Evolutionary conservation across 2,797 vertebrate species (phyloP).

Genomic region (Chaunax sp.): DNA sequence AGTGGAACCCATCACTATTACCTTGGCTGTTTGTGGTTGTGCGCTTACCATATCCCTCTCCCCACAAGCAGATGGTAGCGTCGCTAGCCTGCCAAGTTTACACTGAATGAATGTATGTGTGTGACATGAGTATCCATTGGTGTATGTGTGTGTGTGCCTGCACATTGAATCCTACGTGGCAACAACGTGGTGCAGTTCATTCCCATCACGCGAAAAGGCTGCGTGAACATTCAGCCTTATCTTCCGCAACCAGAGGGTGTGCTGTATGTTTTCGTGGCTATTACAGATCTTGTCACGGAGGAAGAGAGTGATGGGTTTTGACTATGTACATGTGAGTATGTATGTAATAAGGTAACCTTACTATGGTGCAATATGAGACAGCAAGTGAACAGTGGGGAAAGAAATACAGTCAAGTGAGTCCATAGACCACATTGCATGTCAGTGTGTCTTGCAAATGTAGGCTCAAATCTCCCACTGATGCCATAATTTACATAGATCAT

Average conservation of each 20-base stretch:
- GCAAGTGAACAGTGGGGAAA: slow-evolving; percentile 41
- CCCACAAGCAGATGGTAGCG: slow-evolving; percentile 80
- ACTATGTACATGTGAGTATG: slow-evolving; percentile 53
- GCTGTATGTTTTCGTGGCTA: slow-evolving; percentile 33
- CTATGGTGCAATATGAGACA: slow-evolving; percentile 32
- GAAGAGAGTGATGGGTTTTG: slow-evolving; percentile 44
- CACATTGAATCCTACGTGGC: slow-evolving; percentile 63
- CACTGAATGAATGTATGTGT: slow-evolving; percentile 58
- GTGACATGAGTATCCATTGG: slow-evolving; percentile 51
- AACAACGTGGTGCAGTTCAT: slow-evolving; percentile 62
- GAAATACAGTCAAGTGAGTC: slow-evolving; percentile 39
- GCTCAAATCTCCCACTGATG: slow-evolving; percentile 34
- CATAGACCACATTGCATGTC: slow-evolving; percentile 64
- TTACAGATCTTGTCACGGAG: slow-evolving; percentile 49
- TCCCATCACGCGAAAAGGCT: slow-evolving; percentile 53
- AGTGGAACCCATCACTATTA: slow-evolving; percentile 82
- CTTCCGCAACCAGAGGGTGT: slow-evolving; percentile 27
- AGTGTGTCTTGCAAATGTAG: slow-evolving; percentile 70
- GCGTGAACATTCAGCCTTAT: slow-evolving; percentile 41
- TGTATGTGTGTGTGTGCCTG: slow-evolving; percentile 48
- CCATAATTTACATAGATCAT: slow-evolving; percentile 46
- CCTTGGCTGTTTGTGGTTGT: slow-evolving; percentile 81
- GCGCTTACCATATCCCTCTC: slow-evolving; percentile 74
- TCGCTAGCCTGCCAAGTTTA: slow-evolving; percentile 75
- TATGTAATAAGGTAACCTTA: slow-evolving; percentile 50